A percentile compares a stretch with the other conserved stretches of the same genome.
phyloP scores from a whole-genome alignment of 2,797 vertebrate genomes.

The Argyrosomus regius region DNA sequence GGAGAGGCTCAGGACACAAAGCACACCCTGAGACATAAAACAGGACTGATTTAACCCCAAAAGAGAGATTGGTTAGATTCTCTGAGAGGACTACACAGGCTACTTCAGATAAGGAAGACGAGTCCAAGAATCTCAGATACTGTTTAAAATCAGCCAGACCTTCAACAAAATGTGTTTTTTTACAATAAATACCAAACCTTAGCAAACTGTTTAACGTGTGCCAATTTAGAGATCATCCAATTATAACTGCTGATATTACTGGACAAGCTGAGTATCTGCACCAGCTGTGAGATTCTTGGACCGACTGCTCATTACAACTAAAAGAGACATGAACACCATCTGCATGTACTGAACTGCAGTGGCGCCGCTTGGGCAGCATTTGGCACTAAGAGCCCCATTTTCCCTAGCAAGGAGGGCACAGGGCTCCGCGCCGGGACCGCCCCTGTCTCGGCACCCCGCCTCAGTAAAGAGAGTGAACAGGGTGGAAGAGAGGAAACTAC shows the following conservation, averaged over 20 bases:
- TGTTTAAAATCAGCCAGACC: conserved; percentile 20
- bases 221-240: conserved; percentile 21
- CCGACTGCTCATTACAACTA: conserved; percentile 61
- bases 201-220: background rate
- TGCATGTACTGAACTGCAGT: conserved; percentile 79
- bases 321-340: conserved; percentile 77
- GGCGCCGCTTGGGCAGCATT: conserved; percentile 76
- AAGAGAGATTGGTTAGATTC: conserved; percentile 77
- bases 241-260: background rate
- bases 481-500: conserved; percentile 92
- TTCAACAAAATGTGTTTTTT: background rate
- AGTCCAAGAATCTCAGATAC: conserved; percentile 77
- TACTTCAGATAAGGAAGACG: conserved; percentile 65
- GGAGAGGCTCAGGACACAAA: conserved; percentile 40
- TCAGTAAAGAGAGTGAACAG: conserved; percentile 92
- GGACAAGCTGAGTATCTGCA: conserved; percentile 8
- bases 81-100: conserved; percentile 74
- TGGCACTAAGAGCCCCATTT: conserved; percentile 78
- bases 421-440: conserved; percentile 78
- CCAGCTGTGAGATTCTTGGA: conserved; percentile 78
- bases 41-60: conserved; percentile 70
- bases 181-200: background rate
- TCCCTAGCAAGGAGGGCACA: conserved; percentile 70
- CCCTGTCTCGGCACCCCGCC: conserved; percentile 81
- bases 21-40: conserved; percentile 63